Percentiles rank a stretch among this genome's conserved stretches.
phyloP scores from a whole-genome alignment of 2,888 invertebrate species.

The Eristalinus sepulchralis region DNA sequence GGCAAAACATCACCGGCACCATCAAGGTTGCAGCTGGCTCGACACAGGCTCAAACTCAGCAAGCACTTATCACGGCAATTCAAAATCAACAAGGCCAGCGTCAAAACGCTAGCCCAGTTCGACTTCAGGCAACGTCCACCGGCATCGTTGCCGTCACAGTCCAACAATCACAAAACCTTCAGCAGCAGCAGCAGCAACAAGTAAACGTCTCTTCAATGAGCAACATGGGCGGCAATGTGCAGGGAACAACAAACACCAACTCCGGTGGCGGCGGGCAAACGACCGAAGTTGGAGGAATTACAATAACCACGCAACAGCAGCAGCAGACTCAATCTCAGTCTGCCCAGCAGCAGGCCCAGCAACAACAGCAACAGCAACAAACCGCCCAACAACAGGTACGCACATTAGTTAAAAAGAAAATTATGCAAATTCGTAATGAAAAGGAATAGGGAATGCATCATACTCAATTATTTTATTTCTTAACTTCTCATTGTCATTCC shows the following conservation, averaged over 20 bases:
- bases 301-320: conserved; percentile 75
- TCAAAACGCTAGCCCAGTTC: conserved; percentile 84
- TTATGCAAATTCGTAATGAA: conserved; percentile 79
- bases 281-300: conserved; percentile 76
- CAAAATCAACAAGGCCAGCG: conserved; percentile 82
- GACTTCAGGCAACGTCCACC: conserved; percentile 82
- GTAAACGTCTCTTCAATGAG: conserved; percentile 61
- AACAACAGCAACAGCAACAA: conserved; percentile 72
- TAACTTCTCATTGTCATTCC: background rate
- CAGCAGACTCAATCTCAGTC: conserved; percentile 72
- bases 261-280: conserved; percentile 72
- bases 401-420: conserved; percentile 81
- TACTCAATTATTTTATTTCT: conserved; percentile 13
- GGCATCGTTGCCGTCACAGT: conserved; percentile 84
- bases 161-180: conserved; percentile 80
- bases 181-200: conserved; percentile 73
- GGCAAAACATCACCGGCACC: conserved; percentile 81
- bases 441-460: conserved; percentile 76
- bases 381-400: conserved; percentile 80
- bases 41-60: conserved; percentile 81
- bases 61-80: conserved; percentile 82
- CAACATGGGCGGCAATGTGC: conserved; percentile 52
- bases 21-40: conserved; percentile 82
- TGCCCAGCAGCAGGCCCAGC: conserved; percentile 75
- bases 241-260: conserved; percentile 46